Percentiles rank a stretch among this genome's conserved stretches.
Evolutionary conservation across 2,797 vertebrate genomes (phyloP).

Genomic region (Syngnathus rostellatus): DNA sequence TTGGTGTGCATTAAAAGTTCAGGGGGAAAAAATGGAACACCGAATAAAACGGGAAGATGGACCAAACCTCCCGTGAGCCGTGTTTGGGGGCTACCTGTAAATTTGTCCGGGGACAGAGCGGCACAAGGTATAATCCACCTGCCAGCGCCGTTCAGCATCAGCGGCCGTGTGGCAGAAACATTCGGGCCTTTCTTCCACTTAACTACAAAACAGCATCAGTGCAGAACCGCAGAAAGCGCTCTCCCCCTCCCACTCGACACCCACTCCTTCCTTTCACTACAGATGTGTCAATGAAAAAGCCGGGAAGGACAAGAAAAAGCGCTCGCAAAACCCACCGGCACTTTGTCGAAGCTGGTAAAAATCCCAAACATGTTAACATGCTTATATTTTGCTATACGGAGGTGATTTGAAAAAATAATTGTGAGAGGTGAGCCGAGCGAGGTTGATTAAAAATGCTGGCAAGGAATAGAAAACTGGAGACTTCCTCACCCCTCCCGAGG

Average conservation of each 20-base stretch:
- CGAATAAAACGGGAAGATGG: not conserved
- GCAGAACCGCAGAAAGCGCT: constrained; percentile 60
- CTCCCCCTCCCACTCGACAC: constrained; percentile 32
- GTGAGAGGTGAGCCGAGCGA: not conserved
- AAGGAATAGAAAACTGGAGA: not conserved
- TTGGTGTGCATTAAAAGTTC: not conserved
- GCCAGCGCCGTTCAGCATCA: constrained; percentile 67
- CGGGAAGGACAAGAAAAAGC: not conserved
- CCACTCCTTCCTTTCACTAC: constrained; percentile 34
- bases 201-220: constrained; percentile 70
- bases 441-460: not conserved
- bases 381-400: too few species aligned
- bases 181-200: constrained; percentile 57
- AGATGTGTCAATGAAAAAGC: constrained; percentile 41
- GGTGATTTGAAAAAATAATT: too few species aligned
- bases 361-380: not conserved
- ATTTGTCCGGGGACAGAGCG: constrained; percentile 71
- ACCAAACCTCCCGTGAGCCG: constrained; percentile 3
- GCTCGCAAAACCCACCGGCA: not conserved
- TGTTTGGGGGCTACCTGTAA: constrained; percentile 60
- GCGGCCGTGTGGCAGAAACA: constrained; percentile 67
- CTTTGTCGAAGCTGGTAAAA: not conserved
- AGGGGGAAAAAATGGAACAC: not conserved
- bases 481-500: constrained; percentile 3
- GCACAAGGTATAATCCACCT: constrained; percentile 71